phyloP scores from a whole-genome alignment of 2,113 vertebrate genomes.

The Fukomys damarensis region DNA sequence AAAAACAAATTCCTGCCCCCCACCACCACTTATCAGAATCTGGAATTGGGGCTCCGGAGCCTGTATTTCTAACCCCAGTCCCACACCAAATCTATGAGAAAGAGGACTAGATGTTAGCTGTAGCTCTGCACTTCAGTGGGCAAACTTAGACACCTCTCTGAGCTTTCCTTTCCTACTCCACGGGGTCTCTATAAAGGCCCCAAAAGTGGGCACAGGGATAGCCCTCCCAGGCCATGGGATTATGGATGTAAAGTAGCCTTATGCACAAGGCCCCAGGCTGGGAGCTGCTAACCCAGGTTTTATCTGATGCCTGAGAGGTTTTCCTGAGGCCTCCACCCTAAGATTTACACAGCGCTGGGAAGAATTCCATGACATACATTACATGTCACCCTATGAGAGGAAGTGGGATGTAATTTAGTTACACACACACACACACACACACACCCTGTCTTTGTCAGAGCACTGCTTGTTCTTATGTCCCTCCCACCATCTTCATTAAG shows the following conservation, averaged over 20 bases:
- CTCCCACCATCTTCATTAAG: neutral
- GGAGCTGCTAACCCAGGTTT: neutral
- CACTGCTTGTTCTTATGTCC: neutral
- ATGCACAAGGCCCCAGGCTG: neutral
- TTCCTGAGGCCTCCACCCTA: neutral
- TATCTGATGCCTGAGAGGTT: neutral
- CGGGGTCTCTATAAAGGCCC: neutral
- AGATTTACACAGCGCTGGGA: neutral
- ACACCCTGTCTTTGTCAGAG: neutral
- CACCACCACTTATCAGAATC: neutral
- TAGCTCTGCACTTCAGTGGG: neutral
- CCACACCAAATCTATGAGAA: neutral
- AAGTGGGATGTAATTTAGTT: neutral
- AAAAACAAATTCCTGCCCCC: neutral
- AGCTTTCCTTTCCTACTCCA: neutral
- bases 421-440: neutral
- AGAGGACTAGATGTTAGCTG: neutral
- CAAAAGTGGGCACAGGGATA: neutral
- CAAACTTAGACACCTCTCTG: neutral
- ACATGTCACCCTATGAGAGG: neutral
- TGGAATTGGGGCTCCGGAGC: neutral
- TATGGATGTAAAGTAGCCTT: neutral
- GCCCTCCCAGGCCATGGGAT: neutral
- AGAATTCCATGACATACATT: neutral
- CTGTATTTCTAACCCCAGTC: neutral